Evolutionary conservation across 2,113 vertebrate genomes (phyloP).

Genomic region (Chaetura pelagica): DNA sequence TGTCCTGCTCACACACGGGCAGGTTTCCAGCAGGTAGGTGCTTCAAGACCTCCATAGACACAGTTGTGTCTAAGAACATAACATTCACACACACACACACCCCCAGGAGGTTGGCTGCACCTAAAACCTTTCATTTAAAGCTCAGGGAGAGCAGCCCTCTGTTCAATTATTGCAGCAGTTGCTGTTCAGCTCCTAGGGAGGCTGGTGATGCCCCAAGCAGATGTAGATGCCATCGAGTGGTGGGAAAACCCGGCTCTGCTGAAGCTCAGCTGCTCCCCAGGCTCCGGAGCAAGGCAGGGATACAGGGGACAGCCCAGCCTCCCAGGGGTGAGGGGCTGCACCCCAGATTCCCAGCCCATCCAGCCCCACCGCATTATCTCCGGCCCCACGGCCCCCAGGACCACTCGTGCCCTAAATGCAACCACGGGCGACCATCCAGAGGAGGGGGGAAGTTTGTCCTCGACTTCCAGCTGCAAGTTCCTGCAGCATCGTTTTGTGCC

Average conservation of each 20-base stretch:
- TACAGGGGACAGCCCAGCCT: neutral
- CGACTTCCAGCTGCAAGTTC: too few species aligned
- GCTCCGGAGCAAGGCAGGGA: neutral
- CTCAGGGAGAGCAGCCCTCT: neutral
- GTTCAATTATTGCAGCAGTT: fast-evolving
- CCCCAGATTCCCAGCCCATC: neutral
- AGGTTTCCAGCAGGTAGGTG: neutral
- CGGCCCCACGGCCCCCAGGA: neutral
- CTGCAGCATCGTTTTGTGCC: too few species aligned
- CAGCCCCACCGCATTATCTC: fast-evolving
- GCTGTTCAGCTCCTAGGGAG: neutral
- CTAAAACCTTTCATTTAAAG: neutral
- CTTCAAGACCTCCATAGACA: neutral
- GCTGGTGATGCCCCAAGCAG: neutral
- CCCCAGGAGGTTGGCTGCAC: neutral
- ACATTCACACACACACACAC: neutral
- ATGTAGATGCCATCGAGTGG: neutral
- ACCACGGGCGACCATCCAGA: too few species aligned
- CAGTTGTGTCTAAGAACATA: neutral
- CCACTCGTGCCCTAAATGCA: too few species aligned
- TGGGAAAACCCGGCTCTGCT: neutral
- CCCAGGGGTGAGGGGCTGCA: neutral
- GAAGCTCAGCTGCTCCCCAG: neutral
- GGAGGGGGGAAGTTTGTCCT: too few species aligned
- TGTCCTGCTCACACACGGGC: neutral